Conservation (phyloP, 1,140 invertebrate species). For the Saccostrea echinata region DNA sequence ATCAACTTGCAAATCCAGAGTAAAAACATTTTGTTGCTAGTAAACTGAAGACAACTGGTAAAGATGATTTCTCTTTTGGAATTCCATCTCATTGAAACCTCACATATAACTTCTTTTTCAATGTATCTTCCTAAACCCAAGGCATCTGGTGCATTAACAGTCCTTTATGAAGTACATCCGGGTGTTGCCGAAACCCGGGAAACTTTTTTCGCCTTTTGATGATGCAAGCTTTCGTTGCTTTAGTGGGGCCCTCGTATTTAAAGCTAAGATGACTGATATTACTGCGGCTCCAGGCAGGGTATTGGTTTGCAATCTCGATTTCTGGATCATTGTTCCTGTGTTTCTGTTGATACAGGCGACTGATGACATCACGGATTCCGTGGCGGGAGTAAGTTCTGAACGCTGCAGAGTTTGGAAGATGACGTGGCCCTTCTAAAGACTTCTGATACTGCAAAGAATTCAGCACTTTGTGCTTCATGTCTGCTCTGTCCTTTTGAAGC, state of each 20-base stretch:
- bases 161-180: slow-evolving; percentile 1
- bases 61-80: no score
- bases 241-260: slow-evolving; percentile 18
- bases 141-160: slow-evolving; percentile 20
- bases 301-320: background rate
- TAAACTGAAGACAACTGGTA: no score
- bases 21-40: no score
- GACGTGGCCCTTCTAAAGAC: background rate
- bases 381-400: slow-evolving; percentile 43
- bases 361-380: slow-evolving; percentile 39
- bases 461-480: slow-evolving; percentile 49
- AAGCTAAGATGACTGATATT: background rate
- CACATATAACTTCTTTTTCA: background rate
- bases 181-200: background rate
- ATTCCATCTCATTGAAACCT: no score
- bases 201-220: slow-evolving; percentile 13
- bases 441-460: slow-evolving; percentile 19
- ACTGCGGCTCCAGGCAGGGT: background rate
- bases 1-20: no score
- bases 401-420: slow-evolving; percentile 47
- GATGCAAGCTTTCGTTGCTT: slow-evolving; percentile 15
- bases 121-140: background rate
- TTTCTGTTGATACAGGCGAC: slow-evolving; percentile 24
- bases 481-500: slow-evolving; percentile 46
- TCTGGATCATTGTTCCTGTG: background rate